Conservation (phyloP, 2,888 invertebrate genomes). For the Dorcus hopei region DNA sequence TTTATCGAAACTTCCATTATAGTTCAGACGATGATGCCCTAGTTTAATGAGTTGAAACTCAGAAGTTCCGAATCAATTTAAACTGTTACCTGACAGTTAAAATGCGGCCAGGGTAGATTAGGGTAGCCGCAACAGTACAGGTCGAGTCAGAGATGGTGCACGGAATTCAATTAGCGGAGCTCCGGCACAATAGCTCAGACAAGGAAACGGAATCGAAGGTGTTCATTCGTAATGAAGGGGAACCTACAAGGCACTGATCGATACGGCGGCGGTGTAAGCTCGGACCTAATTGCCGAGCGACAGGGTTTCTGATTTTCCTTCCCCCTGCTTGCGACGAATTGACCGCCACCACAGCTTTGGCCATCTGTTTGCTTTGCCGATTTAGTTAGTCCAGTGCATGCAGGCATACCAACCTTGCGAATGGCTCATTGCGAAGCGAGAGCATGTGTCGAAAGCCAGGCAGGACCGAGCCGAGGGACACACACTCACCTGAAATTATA, state of each 20-base stretch:
- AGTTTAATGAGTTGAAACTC: slow-evolving; percentile 27
- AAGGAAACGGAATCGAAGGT: slow-evolving; percentile 27
- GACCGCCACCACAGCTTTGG: slow-evolving; percentile 16
- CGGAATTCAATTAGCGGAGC: slow-evolving; percentile 44
- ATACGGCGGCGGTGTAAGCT: slow-evolving; percentile 23
- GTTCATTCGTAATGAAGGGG: slow-evolving; percentile 30
- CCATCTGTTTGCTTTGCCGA: slow-evolving; percentile 21
- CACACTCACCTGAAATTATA: slow-evolving; percentile 46
- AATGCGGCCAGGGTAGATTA: slow-evolving; percentile 26
- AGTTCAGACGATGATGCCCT: background rate
- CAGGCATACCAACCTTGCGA: slow-evolving; percentile 45
- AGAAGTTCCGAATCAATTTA: slow-evolving; percentile 29
- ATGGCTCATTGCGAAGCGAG: slow-evolving; percentile 44
- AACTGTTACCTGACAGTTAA: slow-evolving; percentile 32
- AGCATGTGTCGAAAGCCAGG: slow-evolving; percentile 42
- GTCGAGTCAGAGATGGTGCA: slow-evolving; percentile 36
- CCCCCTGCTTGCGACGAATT: slow-evolving; percentile 21
- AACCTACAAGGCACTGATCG: slow-evolving; percentile 23
- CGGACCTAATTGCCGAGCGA: slow-evolving; percentile 28
- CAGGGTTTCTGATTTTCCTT: slow-evolving; percentile 26
- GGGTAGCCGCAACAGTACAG: slow-evolving; percentile 26
- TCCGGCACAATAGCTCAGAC: slow-evolving; percentile 27
- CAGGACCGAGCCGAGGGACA: slow-evolving; percentile 34
- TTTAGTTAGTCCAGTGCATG: slow-evolving; percentile 13
- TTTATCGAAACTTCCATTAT: slow-evolving; percentile 3